phyloP scores from a whole-genome alignment of 2,888 invertebrate genomes.

The Acronicta leporina region DNA sequence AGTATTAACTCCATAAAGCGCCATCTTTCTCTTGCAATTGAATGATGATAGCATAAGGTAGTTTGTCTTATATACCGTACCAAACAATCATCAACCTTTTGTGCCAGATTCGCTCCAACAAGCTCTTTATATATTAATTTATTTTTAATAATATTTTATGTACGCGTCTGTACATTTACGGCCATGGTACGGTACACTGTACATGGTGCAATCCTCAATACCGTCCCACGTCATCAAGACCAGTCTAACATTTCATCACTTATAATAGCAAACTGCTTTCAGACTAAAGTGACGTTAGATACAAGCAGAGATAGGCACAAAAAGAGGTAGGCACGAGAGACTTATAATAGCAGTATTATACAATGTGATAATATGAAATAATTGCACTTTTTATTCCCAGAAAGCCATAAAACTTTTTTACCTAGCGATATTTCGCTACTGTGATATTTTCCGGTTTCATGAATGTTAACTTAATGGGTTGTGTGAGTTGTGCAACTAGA shows the following conservation, averaged over 20 bases:
- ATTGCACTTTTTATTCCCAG: conserved; percentile 39
- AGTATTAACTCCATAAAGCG: neutral
- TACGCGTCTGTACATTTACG: neutral
- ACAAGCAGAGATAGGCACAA: conserved; percentile 44
- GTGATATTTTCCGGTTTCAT: neutral
- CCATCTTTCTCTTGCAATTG: neutral
- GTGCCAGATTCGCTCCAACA: neutral
- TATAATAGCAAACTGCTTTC: conserved; percentile 42
- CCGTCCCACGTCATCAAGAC: conserved; percentile 1
- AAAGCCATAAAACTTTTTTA: conserved; percentile 16
- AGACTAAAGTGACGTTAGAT: conserved; percentile 42
- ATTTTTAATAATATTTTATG: neutral
- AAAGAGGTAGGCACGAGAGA: conserved; percentile 45
- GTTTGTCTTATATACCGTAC: neutral
- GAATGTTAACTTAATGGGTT: too few species aligned
- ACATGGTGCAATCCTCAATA: neutral
- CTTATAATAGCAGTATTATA: conserved; percentile 36
- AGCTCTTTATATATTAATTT: neutral
- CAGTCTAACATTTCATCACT: conserved; percentile 22
- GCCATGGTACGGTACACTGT: neutral
- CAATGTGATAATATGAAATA: conserved; percentile 29
- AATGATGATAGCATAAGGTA: neutral
- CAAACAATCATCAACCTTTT: neutral
- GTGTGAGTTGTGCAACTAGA: too few species aligned
- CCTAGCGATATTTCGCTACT: conserved; percentile 28